Evolutionary conservation across 2,888 invertebrate genomes (phyloP), one percentile per base, ranked within the genome.

Genomic region (Eupelmus urozonus): DNA sequence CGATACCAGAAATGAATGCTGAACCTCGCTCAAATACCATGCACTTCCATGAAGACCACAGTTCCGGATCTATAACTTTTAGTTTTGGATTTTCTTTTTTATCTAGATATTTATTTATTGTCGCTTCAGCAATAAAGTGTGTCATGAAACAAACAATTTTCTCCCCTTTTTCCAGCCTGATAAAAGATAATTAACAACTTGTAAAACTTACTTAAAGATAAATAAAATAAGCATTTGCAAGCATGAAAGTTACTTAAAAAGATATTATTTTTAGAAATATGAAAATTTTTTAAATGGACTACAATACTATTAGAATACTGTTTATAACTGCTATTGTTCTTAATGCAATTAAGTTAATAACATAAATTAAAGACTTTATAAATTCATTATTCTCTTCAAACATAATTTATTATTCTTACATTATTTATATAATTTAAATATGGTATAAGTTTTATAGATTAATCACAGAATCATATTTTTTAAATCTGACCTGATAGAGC

Each of bases 11-110:
- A 2, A 57, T 1, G 1, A 69, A 42, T 16, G 69, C 57, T 1
- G 69, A 57, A 5, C 69, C 69, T 16, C n/a, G 69, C 16, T 69
- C 69, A 34, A 69, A 69, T 16, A 69, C n/a, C 18, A 69, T 69
- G n/a, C 25, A 42, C 20, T 69, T 69, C 42, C 57, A 69, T 0
- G 69, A 69, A 1, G 40, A 23, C 69, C 69, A 69, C 5, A 69
- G 27, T 7, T 42, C 16, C 0, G 42, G 57, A 2, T 0, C 55
- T 16, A 69, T 18, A 0, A 69, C 11, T n/a, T 25, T 57, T 25
- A 69, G 55, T n/a, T 25, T 57, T 29, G 69, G 69, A 16, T 27
- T 25, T 42, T 45, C 11, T 18, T 42, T 42, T n/a, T 42, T 25
- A 2, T 57, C 11, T 42, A 42, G n/a, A n/a, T 23, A 5, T 18